Base-by-base conservation (phyloP, 2,113 vertebrate genomes). In the Lamprologus callipterus region DNA sequence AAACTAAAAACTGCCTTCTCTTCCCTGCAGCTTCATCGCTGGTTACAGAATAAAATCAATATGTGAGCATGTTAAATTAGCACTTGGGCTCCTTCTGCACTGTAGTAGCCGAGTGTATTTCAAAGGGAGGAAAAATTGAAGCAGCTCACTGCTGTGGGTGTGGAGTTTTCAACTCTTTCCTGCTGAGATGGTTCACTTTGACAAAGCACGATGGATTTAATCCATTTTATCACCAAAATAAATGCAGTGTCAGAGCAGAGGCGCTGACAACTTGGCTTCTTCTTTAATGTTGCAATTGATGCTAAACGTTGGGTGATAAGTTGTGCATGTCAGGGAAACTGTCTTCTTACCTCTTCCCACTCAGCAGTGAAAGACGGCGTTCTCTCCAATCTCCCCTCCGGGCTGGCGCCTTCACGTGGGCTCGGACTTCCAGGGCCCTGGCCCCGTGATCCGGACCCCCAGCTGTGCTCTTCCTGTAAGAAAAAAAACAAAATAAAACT, bases 321-420 rank as follows among this genome's bases (percentile, higher is more conserved):
- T 13, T 28, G 3, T 7, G 17, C 3, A 14, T 33, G 9, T 42
- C 9, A n/a, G 14, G 14, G 54, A 49, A 87, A 45, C 45, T 1
- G 8, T 45, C 17, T 9, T 86, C 96, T 96, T 96, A 99, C 98
- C 96, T 99, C 98, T 94, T 99, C 98, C 98, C 98, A 99, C 93
- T 99, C 98, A 1, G 98, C 98, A 2, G 98, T 99, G 95, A 99
- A 99, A 78, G 98, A 99, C 5, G 98, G 98, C 0, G 98, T 98
- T 90, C 98, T 97, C 94, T 99, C 98, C 1, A 98, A 96, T 95
- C 96, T 96, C 31, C 95, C 95, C 91, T 95, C 97, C 4, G 97
- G 96, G 89, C 93, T 96, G 33, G 49, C 28, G 17, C 93, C 95
- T 21, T 97, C 97, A 28, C 94, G 96, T 19, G 96, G 94, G 80